Conservation (phyloP, 2,797 vertebrate species). For the Pseudomugil tenellus region DNA sequence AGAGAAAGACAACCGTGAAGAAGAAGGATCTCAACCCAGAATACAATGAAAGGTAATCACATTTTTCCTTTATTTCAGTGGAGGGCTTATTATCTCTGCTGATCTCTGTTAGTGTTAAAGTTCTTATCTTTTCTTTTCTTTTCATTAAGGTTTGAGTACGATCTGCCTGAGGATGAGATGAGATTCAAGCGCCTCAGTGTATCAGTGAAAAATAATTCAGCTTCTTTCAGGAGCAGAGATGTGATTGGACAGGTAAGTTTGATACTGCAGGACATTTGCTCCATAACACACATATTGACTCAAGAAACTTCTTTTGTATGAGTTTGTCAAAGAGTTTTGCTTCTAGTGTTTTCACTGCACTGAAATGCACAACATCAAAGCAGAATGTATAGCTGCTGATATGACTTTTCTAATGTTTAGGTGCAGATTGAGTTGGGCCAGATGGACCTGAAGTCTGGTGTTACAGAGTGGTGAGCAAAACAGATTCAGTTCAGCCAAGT, state of each 20-base stretch:
- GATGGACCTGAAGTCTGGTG: constrained; percentile 83
- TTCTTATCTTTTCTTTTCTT: background rate
- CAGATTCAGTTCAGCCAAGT: background rate
- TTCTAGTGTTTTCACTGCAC: constrained; percentile 1
- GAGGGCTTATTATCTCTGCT: background rate
- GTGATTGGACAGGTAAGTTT: constrained; percentile 76
- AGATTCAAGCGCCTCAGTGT: constrained; percentile 82
- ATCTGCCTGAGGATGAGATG: constrained; percentile 83
- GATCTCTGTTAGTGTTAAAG: background rate
- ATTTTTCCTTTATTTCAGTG: background rate
- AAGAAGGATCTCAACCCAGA: constrained; percentile 88
- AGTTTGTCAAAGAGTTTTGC: background rate
- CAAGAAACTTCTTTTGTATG: background rate
- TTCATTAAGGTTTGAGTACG: constrained; percentile 88
- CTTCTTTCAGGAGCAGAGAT: constrained; percentile 88
- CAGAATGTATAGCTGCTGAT: constrained; percentile 15
- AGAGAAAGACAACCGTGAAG: constrained; percentile 90
- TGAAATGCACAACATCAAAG: background rate
- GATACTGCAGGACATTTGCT: background rate
- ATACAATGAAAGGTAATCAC: constrained; percentile 87
- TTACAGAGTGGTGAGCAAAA: constrained; percentile 88
- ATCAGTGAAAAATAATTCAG: constrained; percentile 86
- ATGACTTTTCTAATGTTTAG: constrained; percentile 64
- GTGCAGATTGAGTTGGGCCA: constrained; percentile 86
- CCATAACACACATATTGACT: no score